Percentiles rank a stretch among this genome's conserved stretches.
These are phyloP conservation scores for Meloe dianella DNA, from an alignment of 2,888 invertebrate genomes.

Conservation along the genomic window DNA sequence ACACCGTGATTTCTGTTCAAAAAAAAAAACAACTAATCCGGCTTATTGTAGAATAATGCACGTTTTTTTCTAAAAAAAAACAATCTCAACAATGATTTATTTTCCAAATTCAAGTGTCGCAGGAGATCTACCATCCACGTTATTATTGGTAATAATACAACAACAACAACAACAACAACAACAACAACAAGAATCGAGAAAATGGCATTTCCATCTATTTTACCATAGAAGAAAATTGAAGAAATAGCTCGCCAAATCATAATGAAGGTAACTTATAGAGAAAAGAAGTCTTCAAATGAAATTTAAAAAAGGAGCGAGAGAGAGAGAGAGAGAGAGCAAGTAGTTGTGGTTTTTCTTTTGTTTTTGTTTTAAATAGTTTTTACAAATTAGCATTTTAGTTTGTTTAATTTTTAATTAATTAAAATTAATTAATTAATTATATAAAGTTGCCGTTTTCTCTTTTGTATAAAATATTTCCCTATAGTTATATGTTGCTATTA, in stretches of 20 bases:
- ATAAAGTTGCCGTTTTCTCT: slow-evolving; percentile 29
- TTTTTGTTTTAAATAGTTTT: too few species aligned
- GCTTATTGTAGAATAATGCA: slow-evolving; percentile 54
- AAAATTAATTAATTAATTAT: background rate
- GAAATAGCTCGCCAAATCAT: slow-evolving; percentile 23
- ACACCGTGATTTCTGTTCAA: too few species aligned
- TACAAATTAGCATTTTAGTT: slow-evolving; percentile 40
- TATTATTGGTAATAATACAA: background rate
- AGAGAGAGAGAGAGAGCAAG: too few species aligned
- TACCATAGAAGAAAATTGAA: slow-evolving; percentile 9
- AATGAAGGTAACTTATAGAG: slow-evolving; percentile 48
- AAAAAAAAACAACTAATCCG: slow-evolving; percentile 51
- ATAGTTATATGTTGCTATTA: background rate
- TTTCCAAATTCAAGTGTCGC: slow-evolving; percentile 53
- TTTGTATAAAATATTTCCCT: slow-evolving; percentile 14
- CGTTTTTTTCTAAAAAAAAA: slow-evolving; percentile 40
- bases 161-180: slow-evolving; percentile 13
- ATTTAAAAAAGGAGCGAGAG: slow-evolving; percentile 12
- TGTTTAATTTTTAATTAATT: slow-evolving; percentile 31
- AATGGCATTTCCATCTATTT: slow-evolving; percentile 26
- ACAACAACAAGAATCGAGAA: slow-evolving; percentile 23
- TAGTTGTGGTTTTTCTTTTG: too few species aligned
- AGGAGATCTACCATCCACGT: slow-evolving; percentile 34
- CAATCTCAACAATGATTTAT: slow-evolving; percentile 53
- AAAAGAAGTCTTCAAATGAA: slow-evolving; percentile 43